phyloP scores from a whole-genome alignment of 2,113 vertebrate genomes.

The Gambusia holbrooki region DNA sequence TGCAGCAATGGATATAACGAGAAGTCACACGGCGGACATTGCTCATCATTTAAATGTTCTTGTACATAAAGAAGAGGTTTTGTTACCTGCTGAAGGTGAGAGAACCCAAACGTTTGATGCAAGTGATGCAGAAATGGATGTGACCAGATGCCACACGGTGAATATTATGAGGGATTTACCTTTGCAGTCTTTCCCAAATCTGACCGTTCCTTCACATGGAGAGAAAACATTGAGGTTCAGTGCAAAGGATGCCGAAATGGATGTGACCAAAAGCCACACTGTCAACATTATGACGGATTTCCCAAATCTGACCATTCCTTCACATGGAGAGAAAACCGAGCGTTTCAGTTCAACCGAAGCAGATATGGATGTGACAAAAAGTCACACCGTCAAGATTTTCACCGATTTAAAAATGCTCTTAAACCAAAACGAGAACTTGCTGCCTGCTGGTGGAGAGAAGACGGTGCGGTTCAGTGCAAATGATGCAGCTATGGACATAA shows the following conservation, averaged over 20 bases:
- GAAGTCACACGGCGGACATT: conserved; percentile 8
- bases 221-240: conserved; percentile 32
- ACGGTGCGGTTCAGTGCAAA: neutral
- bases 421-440: neutral
- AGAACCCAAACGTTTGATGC: neutral
- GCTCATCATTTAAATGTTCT: no score
- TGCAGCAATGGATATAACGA: conserved; percentile 35
- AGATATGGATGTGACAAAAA: conserved; percentile 27
- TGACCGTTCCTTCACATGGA: neutral
- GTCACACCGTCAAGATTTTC: conserved; percentile 6
- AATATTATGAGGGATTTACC: conserved; percentile 13
- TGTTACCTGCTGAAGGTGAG: neutral
- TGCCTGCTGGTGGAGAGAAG: neutral
- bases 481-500: conserved; percentile 5
- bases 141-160: conserved; percentile 11
- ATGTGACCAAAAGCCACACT: conserved; percentile 26
- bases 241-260: conserved; percentile 17
- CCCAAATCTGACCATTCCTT: neutral
- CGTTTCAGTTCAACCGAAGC: conserved; percentile 18
- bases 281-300: neutral
- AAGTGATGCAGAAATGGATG: conserved; percentile 2
- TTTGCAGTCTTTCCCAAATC: neutral
- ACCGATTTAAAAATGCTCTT: neutral
- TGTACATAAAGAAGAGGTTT: no score
- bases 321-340: conserved; percentile 8